Base-by-base conservation (phyloP, 2,113 vertebrate species). In the Phaethornis superciliosus region DNA sequence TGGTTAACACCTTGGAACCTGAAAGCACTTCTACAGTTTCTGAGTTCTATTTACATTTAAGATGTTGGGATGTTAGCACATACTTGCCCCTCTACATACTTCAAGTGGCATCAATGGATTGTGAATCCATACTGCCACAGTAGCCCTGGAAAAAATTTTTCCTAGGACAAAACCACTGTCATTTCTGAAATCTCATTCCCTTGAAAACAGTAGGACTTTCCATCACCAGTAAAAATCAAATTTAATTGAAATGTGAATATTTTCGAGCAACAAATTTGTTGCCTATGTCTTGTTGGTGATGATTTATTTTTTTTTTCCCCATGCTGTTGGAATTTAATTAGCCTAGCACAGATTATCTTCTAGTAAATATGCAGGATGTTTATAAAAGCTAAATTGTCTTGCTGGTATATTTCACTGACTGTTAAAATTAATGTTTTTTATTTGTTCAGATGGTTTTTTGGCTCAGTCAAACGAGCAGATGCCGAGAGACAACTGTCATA, bases 401-500 rank as follows among this genome's bases (percentile, higher is more conserved):
- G 52, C 49, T 83, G 40, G 6, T 75, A 60, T 85, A 49, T 93
- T 94, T 86, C 67, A 56, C 21, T 82, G 74, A 91, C 26, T 62
- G 15, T 16, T 87, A 88, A 95, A 91, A 90, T 86, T 52, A 85
- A 90, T 95, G 22, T 2, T 69, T 96, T 89, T 89, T 78, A 58
- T 95, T 95, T 96, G 80, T 97, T 62, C 96, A 99, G 99, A 92
- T 99, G 99, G 99, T 99, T 98, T 96, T 99, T 99, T 96, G 97
- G 98, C 46, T 95, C 98, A 70, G 97, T 97, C 32, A 99, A 98
- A 94, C 98, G 99, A 96, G 69, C 95, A 96, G 99, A 99, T 95
- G 98, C 99, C 1, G 99, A 99, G 94, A 99, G 98, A 96, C 97
- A 99, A 92, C 97, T 99, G 49, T 49, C 95, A 60, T 88, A 95